Evolutionary conservation across 2,888 invertebrate genomes (phyloP), one percentile per base, ranked within the genome.

Genomic region (Andrena minutula): DNA sequence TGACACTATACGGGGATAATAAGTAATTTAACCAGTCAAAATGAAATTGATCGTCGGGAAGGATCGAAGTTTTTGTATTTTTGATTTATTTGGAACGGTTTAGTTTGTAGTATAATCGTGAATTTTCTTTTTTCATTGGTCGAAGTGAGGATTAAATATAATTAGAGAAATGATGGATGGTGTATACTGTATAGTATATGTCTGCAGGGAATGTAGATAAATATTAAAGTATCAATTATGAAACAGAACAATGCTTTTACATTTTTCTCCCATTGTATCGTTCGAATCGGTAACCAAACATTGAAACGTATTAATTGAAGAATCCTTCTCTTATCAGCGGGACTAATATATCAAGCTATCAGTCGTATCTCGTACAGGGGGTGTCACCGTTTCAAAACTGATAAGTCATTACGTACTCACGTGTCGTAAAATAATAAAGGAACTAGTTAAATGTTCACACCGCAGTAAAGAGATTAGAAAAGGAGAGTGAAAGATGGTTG

Each of bases 401-500:
- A 81, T 81, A 79, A 20, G 2, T 16, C 7, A 12, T 4, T 49
- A 20, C 28, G 12, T 2, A 47, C 0, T 47, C 23, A 63, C 8
- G 1, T 60, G 51, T 51, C 23, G 1, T 49, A 28, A 0, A 51
- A 26, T 51, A 53, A 10, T 60, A 66, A 47, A 32, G 41, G 47
- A 35, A 35, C 2, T 47, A n/a, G 7, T 61, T 30, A 23, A 23
- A 5, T 49, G 56, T 72, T 35, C 32, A 35, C 16, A 53, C 53
- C 12, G 8, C n/a, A 30, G 16, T 4, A 2, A 61, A 23, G 65
- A 58, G 47, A 47, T 49, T 61, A 35, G n/a, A 1, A 49, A 41
- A 41, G 16, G 4, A 35, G 12, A 35, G 63, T 5, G 10, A 20
- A 89, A 83, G 6, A 95, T 95, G 95, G 95, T 94, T 28, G 84